Conservation (phyloP, 37 sponge, comb jelly and placozoan species). For the Halisarca cf. caerulea region DNA sequence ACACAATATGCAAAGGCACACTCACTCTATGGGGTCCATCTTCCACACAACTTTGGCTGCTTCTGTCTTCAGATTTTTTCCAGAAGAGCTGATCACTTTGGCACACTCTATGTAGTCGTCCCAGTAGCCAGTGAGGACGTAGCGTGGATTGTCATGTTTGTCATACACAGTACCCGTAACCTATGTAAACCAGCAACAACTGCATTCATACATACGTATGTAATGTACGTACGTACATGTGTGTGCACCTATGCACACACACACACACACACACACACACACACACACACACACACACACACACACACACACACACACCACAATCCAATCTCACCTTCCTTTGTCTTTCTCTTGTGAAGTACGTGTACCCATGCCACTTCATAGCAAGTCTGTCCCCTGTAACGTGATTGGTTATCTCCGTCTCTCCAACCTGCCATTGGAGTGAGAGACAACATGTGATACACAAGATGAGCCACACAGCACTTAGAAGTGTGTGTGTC, state of each 20-base stretch:
- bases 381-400: constrained; percentile 76
- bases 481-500: no score
- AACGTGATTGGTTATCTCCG: constrained; percentile 87
- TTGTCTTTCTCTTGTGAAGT: constrained; percentile 84
- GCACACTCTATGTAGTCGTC: constrained; percentile 77
- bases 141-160: constrained; percentile 45
- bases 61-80: constrained; percentile 52
- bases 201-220: neutral
- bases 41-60: constrained; percentile 47
- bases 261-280: constrained; percentile 31
- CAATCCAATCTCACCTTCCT: constrained; percentile 76
- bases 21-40: constrained; percentile 50
- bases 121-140: constrained; percentile 91
- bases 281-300: neutral
- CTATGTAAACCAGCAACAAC: constrained; percentile 15
- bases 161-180: constrained; percentile 84
- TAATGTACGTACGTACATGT: neutral
- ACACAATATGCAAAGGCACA: no score
- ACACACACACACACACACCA: neutral
- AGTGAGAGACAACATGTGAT: neutral
- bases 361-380: constrained; percentile 93
- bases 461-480: no score
- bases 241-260: neutral
- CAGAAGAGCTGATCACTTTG: constrained; percentile 48
- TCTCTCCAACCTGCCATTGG: constrained; percentile 80